These are phyloP conservation scores for Eudemis profundana DNA, from an alignment of 2,888 invertebrate species.

Conservation along the genomic window DNA sequence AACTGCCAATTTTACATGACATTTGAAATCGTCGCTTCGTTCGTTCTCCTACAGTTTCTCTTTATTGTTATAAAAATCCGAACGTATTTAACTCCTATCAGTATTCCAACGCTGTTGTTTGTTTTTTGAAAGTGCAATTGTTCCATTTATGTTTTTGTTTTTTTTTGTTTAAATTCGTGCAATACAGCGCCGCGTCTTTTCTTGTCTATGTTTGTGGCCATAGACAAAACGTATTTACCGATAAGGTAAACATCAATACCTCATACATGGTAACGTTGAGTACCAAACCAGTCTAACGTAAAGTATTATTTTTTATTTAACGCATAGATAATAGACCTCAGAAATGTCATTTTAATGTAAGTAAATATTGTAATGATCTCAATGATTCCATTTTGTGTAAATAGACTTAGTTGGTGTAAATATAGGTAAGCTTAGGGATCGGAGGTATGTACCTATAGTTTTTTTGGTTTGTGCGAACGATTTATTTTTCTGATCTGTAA, in stretches of 20 bases:
- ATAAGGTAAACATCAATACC: constrained; percentile 64
- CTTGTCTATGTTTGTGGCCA: constrained; percentile 53
- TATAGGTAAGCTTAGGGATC: constrained; percentile 66
- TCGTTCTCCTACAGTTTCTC: constrained; percentile 8
- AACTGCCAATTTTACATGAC: constrained; percentile 10
- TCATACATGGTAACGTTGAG: constrained; percentile 67
- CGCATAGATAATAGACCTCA: constrained; percentile 67
- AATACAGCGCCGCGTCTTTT: constrained; percentile 55
- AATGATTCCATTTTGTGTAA: constrained; percentile 83
- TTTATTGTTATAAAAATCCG: constrained; percentile 13
- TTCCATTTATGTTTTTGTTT: constrained; percentile 45
- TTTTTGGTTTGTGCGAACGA: constrained; percentile 59
- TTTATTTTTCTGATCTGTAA: constrained; percentile 43
- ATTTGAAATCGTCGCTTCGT: background rate
- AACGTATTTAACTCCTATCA: background rate
- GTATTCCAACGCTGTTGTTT: constrained; percentile 49
- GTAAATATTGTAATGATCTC: constrained; percentile 81
- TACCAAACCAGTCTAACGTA: constrained; percentile 79
- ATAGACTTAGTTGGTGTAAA: constrained; percentile 75
- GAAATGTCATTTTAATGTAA: constrained; percentile 71
- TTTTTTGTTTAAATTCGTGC: constrained; percentile 53
- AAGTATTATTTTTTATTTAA: constrained; percentile 80
- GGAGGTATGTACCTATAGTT: constrained; percentile 52
- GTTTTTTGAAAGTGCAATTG: constrained; percentile 48
- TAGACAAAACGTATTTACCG: constrained; percentile 47